Base-by-base conservation (phyloP, 2,888 invertebrate genomes). In the Steinernema hermaphroditum region DNA sequence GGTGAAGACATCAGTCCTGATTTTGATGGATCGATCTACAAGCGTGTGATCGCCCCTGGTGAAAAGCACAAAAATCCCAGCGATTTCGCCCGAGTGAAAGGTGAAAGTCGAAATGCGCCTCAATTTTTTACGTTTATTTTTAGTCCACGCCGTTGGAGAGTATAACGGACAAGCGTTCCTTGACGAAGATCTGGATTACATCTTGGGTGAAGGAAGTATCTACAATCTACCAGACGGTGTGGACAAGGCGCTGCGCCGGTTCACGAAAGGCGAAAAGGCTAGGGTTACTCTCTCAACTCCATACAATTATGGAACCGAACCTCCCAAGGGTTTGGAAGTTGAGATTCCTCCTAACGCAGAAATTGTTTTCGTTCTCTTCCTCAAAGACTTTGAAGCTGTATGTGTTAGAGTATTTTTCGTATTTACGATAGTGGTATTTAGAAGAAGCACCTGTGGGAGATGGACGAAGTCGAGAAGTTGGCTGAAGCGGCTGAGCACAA, bases 331-430 rank as follows among this genome's bases (percentile, higher is more conserved):
- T n/a, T n/a, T n/a, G n/a, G n/a, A n/a, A 70, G 90, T 92, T 69
- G 89, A 90, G 72, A 92, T 97, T 78, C 94, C 95, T 27, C 89
- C 93, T 0, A 90, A 93, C 86, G 91, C 93, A 0, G 89, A 90
- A 0, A 90, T 95, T 0, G 91, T 92, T 81, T 97, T 95, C 87
- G 90, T 90, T 16, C 91, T 97, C 0, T 92, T 92, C 74, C 87
- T 98, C 75, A 91, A 91, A 44, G 91, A 90, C 79, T 95, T 95
- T 87, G 95, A 95, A 87, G 92, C 92, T 88, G 91, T 91, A 74
- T 68, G 69, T 69, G 62, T 68, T 27, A 43, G 46, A 50, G 16
- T 1, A 57, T 34, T 49, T 46, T n/a, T 72, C 6, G n/a, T 68
- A 22, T 24, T 54, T 27, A 24, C 22, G 1, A 2, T 32, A 12